Conservation (phyloP, 2,797 vertebrate genomes). For the Perodicticus potto region DNA sequence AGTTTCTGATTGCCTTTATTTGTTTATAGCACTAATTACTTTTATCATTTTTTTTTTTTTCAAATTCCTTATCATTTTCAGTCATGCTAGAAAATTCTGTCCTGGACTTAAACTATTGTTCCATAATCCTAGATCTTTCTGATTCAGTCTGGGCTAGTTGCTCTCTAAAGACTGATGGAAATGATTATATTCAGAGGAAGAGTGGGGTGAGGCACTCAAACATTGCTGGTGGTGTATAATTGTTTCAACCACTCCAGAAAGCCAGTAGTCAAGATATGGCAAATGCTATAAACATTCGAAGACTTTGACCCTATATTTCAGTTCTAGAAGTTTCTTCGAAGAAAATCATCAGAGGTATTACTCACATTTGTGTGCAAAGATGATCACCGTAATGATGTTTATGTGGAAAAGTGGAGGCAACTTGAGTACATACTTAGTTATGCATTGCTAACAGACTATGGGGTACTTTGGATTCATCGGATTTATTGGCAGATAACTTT, state of each 20-base stretch:
- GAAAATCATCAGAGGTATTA: background rate
- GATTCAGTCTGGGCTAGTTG: background rate
- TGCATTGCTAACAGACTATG: background rate
- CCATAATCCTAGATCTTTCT: conserved; percentile 50
- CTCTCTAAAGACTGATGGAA: conserved; percentile 34
- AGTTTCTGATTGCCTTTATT: conserved; percentile 64
- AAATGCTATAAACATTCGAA: conserved; percentile 52
- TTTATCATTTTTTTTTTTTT: conserved; percentile 49
- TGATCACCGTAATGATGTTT: background rate
- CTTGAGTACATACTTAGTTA: background rate
- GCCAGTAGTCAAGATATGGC: background rate
- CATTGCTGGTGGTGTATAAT: background rate
- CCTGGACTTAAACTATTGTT: conserved; percentile 31
- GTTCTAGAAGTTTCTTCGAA: conserved; percentile 48
- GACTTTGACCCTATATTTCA: conserved; percentile 63
- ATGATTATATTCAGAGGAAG: conserved; percentile 11
- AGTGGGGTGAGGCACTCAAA: conserved; percentile 39
- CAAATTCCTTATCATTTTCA: background rate
- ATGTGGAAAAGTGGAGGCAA: background rate
- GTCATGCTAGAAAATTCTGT: conserved; percentile 2
- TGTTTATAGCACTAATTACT: conserved; percentile 73
- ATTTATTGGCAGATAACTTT: background rate
- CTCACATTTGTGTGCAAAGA: background rate
- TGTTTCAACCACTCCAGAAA: background rate
- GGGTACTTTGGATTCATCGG: background rate